These are phyloP conservation scores for Manis crassicaudata DNA, from an alignment of 2,797 vertebrate species.

Conservation along the genomic window DNA sequence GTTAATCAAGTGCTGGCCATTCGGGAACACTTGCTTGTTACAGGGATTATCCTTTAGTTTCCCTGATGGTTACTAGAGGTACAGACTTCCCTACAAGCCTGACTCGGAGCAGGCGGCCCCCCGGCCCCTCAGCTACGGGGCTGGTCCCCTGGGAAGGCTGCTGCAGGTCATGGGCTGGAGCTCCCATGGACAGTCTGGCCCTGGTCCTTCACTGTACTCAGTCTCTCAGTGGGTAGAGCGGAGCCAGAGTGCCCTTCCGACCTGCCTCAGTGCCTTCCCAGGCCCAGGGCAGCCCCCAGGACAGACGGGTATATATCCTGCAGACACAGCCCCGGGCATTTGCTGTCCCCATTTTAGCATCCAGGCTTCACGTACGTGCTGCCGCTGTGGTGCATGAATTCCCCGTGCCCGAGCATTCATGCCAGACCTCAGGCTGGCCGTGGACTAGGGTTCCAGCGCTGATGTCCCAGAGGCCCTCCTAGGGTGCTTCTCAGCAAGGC, in stretches of 20 bases:
- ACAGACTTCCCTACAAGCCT: neutral
- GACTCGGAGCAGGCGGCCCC: rapidly evolving
- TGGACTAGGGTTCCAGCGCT: neutral
- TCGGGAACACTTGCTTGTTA: no score
- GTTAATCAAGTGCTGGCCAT: neutral
- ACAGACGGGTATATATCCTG: rapidly evolving
- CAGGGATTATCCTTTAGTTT: neutral
- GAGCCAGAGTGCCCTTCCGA: rapidly evolving
- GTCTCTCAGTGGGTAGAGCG: neutral
- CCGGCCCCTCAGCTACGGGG: no score
- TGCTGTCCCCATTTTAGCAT: rapidly evolving
- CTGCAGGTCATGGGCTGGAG: rapidly evolving
- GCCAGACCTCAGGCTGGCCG: neutral
- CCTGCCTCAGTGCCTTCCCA: rapidly evolving
- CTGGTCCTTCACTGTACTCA: no score
- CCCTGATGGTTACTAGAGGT: neutral
- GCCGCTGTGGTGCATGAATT: rapidly evolving
- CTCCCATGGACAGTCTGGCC: neutral
- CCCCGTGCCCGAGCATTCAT: rapidly evolving
- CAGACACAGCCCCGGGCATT: rapidly evolving
- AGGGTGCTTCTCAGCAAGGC: rapidly evolving
- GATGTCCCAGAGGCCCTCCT: neutral
- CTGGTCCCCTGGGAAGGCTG: neutral
- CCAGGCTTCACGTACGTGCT: rapidly evolving
- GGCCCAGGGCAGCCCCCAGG: rapidly evolving